These are phyloP conservation scores for Amitus sp. DNA, from an alignment of 2,888 invertebrate genomes.

Conservation along the genomic window DNA sequence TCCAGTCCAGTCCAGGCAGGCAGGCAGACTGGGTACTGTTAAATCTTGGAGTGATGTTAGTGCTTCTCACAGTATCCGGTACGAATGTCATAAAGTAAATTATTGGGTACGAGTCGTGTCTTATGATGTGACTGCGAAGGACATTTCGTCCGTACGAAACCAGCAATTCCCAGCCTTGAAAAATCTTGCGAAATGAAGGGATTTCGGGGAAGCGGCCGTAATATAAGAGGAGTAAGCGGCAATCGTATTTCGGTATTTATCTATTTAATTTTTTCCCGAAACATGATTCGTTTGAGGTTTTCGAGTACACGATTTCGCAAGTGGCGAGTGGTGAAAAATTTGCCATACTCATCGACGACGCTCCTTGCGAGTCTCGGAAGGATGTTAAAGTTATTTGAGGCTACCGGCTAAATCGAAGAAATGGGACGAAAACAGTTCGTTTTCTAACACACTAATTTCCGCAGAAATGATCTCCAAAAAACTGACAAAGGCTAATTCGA, in stretches of 20 bases:
- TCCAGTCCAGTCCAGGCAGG: no score
- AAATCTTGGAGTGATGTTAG: slow-evolving; percentile 21
- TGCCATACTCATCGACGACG: no score
- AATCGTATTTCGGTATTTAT: neutral
- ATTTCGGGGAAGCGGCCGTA: slow-evolving; percentile 16
- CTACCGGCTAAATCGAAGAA: no score
- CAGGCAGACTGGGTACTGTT: slow-evolving; percentile 25
- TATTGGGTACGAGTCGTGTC: slow-evolving; percentile 44
- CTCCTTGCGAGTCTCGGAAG: no score
- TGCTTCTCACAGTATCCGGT: slow-evolving; percentile 47
- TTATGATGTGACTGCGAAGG: slow-evolving; percentile 36
- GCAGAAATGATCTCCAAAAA: slow-evolving; percentile 14
- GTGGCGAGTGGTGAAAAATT: neutral
- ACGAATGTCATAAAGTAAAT: slow-evolving; percentile 48
- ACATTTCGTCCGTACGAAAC: slow-evolving; percentile 36
- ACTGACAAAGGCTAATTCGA: slow-evolving; percentile 18
- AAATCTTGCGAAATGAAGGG: slow-evolving; percentile 18
- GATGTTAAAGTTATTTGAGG: no score
- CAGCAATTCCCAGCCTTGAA: slow-evolving; percentile 34
- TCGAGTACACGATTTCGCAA: neutral
- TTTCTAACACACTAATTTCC: slow-evolving; percentile 2
- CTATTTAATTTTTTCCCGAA: neutral
- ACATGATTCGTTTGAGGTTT: neutral
- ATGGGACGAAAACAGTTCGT: slow-evolving; percentile 1
- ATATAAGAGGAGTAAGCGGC: slow-evolving; percentile 19